Conservation (phyloP, 1,140 invertebrate genomes). For the Brachionus asplanchnoidis region DNA sequence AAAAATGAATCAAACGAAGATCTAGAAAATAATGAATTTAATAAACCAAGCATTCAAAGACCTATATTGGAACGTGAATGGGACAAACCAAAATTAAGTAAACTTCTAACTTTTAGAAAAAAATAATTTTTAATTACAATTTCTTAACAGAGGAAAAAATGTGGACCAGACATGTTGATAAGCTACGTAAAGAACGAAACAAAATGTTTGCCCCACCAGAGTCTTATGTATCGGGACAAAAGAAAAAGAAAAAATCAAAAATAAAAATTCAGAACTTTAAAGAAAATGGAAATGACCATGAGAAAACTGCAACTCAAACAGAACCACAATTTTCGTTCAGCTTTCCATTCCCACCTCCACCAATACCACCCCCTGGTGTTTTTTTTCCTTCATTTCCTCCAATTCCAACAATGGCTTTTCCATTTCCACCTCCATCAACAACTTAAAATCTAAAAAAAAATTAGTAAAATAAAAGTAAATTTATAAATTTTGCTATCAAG, state of each 20-base stretch:
- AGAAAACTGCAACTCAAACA: neutral
- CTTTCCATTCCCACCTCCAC: neutral
- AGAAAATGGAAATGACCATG: neutral
- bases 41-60: neutral
- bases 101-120: neutral
- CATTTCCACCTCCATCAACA: neutral
- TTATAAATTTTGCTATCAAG: neutral
- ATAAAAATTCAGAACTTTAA: neutral
- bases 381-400: neutral
- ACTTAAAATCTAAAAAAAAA: neutral
- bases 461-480: neutral
- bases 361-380: neutral
- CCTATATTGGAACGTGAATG: constrained; percentile 32
- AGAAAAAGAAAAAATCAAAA: constrained; percentile 11
- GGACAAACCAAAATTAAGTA: constrained; percentile 42
- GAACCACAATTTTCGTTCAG: neutral
- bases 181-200: neutral
- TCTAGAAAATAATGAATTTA: neutral
- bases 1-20: neutral
- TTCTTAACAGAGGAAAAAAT: constrained; percentile 25
- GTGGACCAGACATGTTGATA: constrained; percentile 33
- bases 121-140: neutral
- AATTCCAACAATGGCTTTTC: neutral
- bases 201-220: constrained; percentile 38
- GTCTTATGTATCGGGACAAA: neutral